Evolutionary conservation across 2,113 vertebrate species (phyloP).

Genomic region (Hippocampus abdominalis): DNA sequence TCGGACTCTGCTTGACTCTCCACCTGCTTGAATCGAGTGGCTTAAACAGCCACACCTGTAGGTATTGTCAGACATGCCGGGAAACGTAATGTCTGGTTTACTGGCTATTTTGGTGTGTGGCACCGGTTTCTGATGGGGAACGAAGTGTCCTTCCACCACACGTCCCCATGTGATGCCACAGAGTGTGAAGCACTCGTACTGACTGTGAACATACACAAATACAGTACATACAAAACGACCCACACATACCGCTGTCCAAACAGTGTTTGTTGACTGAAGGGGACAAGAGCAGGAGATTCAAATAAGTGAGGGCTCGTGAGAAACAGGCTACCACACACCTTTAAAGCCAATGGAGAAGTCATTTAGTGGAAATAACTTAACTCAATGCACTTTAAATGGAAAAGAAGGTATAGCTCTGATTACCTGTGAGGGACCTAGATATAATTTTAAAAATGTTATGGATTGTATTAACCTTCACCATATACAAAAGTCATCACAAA

Average conservation of each 20-base stretch:
- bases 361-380: not conserved
- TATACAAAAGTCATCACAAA: not conserved
- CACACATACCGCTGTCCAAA: slow-evolving; percentile 65
- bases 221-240: slow-evolving; percentile 20
- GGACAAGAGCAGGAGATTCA: slow-evolving; percentile 37
- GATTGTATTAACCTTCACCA: not conserved
- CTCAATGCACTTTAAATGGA: not conserved
- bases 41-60: too few species aligned
- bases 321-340: slow-evolving; percentile 61
- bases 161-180: not conserved
- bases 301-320: slow-evolving; percentile 23
- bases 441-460: not conserved
- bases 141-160: too few species aligned
- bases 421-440: not conserved
- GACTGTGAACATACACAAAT: slow-evolving; percentile 37
- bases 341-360: slow-evolving; percentile 59
- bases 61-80: too few species aligned
- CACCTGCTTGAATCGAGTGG: too few species aligned
- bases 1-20: too few species aligned
- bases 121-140: too few species aligned
- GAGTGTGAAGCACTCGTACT: slow-evolving; percentile 51
- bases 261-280: slow-evolving; percentile 60
- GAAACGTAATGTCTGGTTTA: too few species aligned
- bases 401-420: not conserved
- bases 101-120: too few species aligned